Conservation (phyloP, 1,140 invertebrate genomes). For the Archivesica marissinica region DNA sequence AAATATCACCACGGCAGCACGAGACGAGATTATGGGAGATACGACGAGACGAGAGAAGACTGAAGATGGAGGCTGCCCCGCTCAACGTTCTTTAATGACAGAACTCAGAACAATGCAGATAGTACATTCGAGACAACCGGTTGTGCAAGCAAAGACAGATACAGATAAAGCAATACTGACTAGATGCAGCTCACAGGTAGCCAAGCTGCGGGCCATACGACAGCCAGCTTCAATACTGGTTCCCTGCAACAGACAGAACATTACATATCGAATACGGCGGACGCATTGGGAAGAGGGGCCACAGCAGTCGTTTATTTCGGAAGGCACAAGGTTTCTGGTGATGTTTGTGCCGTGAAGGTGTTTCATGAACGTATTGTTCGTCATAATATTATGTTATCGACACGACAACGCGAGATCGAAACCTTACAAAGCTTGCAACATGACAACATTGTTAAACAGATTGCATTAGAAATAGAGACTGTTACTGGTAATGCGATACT, state of each 20-base stretch:
- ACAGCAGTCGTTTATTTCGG: conserved; percentile 97
- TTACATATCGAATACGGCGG: conserved; percentile 98
- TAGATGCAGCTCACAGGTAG: neutral
- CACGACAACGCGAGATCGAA: conserved; percentile 97
- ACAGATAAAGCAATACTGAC: too few relatives aligned
- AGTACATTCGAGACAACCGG: too few relatives aligned
- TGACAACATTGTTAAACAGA: conserved; percentile 97
- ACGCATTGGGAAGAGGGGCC: conserved; percentile 97
- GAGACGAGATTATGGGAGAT: too few relatives aligned
- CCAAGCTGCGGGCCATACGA: neutral
- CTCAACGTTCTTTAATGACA: too few relatives aligned
- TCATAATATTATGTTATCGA: conserved; percentile 93
- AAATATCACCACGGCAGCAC: too few relatives aligned
- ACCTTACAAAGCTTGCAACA: conserved; percentile 96
- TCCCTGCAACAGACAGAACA: conserved; percentile 41
- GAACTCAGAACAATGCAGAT: too few relatives aligned
- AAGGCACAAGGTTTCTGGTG: conserved; percentile 95
- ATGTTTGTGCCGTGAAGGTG: conserved; percentile 97
- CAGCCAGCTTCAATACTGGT: conserved; percentile 7
- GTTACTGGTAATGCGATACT: conserved; percentile 96
- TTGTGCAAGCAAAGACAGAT: too few relatives aligned
- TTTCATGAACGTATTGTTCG: conserved; percentile 95
- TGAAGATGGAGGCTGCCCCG: too few relatives aligned
- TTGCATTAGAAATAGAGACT: conserved; percentile 97
- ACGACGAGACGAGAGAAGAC: too few relatives aligned